Evolutionary conservation across 2,888 invertebrate genomes (phyloP).

Genomic region (Plagodis dolabraria): DNA sequence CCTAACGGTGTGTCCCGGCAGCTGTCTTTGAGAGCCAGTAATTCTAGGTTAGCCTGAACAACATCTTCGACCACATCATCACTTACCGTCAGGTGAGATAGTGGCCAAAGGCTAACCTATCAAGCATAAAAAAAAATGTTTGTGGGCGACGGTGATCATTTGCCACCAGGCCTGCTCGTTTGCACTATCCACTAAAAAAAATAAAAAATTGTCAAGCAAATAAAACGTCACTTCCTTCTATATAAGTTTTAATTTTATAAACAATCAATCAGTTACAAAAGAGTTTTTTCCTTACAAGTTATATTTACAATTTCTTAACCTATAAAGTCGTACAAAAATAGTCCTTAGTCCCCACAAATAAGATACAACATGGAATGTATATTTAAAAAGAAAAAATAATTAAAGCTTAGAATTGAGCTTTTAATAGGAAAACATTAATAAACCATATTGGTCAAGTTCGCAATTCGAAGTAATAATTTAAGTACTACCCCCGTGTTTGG

Average conservation of each 20-base stretch:
- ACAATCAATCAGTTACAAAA: constrained; percentile 68
- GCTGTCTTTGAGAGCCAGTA: too few relatives aligned
- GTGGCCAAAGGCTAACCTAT: too few relatives aligned
- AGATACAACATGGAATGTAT: constrained; percentile 29
- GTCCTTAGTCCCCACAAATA: constrained; percentile 33
- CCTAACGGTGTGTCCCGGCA: too few relatives aligned
- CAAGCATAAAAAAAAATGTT: too few relatives aligned
- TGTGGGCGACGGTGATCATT: too few relatives aligned
- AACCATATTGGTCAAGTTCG: not conserved
- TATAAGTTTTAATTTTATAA: constrained; percentile 65
- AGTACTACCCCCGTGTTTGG: too few relatives aligned
- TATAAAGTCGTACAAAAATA: constrained; percentile 58
- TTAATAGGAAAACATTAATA: constrained; percentile 9
- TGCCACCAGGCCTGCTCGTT: too few relatives aligned
- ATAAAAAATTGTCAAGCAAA: not conserved
- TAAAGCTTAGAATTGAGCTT: constrained; percentile 23
- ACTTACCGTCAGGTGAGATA: too few relatives aligned
- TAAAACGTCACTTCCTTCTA: constrained; percentile 11
- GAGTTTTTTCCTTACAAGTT: constrained; percentile 49
- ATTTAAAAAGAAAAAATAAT: constrained; percentile 6
- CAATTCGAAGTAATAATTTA: too few relatives aligned
- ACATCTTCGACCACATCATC: too few relatives aligned
- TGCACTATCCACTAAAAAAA: too few relatives aligned
- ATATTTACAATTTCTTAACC: constrained; percentile 64
- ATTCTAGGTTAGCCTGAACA: too few relatives aligned